phyloP scores from a whole-genome alignment of 2,797 vertebrate species.

The Cephalopachus bancanus region DNA sequence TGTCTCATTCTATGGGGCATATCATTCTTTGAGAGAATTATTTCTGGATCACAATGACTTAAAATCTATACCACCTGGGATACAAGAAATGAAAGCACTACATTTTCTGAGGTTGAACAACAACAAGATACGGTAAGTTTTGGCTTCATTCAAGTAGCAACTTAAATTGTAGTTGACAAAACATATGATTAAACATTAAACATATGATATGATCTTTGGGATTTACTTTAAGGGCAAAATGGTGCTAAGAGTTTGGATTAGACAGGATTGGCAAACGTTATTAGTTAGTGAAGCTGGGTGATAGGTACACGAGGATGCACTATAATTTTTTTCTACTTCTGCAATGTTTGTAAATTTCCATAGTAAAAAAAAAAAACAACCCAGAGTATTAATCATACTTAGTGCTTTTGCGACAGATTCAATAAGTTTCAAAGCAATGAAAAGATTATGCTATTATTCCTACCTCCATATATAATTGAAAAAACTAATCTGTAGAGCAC shows the following conservation, averaged over 20 bases:
- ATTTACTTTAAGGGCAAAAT: conserved; percentile 32
- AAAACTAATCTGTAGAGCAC: background rate
- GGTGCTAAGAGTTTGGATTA: background rate
- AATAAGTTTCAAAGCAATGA: conserved; percentile 2
- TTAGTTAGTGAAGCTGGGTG: background rate
- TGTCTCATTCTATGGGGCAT: conserved; percentile 95
- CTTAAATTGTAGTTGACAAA: conserved; percentile 58
- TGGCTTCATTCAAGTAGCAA: conserved; percentile 51
- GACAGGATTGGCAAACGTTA: conserved; percentile 36
- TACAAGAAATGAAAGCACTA: conserved; percentile 95
- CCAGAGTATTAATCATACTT: background rate
- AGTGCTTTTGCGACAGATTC: background rate
- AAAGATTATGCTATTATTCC: background rate
- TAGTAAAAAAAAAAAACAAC: background rate
- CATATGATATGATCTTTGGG: background rate
- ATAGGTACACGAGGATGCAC: background rate
- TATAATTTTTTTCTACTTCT: background rate
- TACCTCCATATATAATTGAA: background rate
- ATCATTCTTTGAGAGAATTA: conserved; percentile 94
- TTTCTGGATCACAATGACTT: conserved; percentile 97
- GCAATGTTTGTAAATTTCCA: conserved; percentile 1
- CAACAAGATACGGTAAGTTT: conserved; percentile 95
- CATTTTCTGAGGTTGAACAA: conserved; percentile 96
- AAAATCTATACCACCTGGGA: conserved; percentile 92
- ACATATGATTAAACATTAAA: background rate